Evolutionary conservation across 2,113 vertebrate genomes (phyloP), one percentile per base, ranked within the genome.

Genomic region (Xiphophorus couchianus): DNA sequence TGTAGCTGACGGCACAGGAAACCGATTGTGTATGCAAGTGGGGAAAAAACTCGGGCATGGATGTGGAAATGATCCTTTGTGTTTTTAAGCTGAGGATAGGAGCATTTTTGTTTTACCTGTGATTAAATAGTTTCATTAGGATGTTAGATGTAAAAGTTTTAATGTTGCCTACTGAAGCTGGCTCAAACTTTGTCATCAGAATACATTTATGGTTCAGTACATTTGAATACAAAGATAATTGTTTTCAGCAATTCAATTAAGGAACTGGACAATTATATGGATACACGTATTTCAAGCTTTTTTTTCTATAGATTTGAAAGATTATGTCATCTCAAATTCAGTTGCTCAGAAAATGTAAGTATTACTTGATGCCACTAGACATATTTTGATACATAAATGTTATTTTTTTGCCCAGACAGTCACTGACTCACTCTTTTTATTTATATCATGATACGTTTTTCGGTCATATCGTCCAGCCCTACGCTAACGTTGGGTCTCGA

Each of bases 1-100:
- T 82, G 80, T 31, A 76, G 85, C 81, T 80, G 86, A 83, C 25
- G 54, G 84, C 66, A 74, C 69, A 66, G 44, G 48, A 77, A 83
- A 17, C 1, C 1, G 31, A 31, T 77, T 7, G 61, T 63, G 64
- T 28, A 39, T 9, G 69, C 58, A 69, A 58, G 70, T 78, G 76
- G 35, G 33, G 35, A 25, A 33, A 69, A 68, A 33, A 0, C 27
- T 30, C 4, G 44, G n/a, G 25, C 25, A 11, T 12, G 70, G 67
- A 30, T 71, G 15, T 54, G 35, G 66, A 66, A 80, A 31, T 8
- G 22, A 28, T 54, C n/a, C 61, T 42, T 14, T 33, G 35, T 66
- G 39, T 28, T 7, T 30, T 9, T 22, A 19, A 31, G 2, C 22
- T 69, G 5, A 9, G 60, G 25, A 31, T 33, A 37, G 22, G 39